A percentile compares a stretch with the other conserved stretches of the same genome.
These are phyloP conservation scores for Octodonta nipae DNA, from an alignment of 2,888 invertebrate species.

Conservation along the genomic window DNA sequence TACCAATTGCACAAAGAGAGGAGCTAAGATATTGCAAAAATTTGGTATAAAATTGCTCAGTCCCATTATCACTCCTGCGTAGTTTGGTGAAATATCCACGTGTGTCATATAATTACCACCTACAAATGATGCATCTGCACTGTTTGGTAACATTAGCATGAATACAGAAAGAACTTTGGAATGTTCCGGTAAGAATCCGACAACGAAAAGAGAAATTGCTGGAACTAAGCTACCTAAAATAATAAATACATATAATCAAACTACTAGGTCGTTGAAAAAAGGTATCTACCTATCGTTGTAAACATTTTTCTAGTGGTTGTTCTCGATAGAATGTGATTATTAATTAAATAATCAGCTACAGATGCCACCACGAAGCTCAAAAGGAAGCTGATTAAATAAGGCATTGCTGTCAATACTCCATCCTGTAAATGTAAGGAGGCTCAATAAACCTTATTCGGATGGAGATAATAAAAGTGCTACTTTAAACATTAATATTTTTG, in stretches of 20 bases:
- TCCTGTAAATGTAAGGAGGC: too few species aligned
- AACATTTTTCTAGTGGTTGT: slow-evolving; percentile 40
- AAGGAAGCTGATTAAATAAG: slow-evolving; percentile 59
- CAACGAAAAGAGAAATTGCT: slow-evolving; percentile 49
- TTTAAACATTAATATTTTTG: too few species aligned
- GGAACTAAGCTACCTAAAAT: slow-evolving; percentile 40
- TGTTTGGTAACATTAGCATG: slow-evolving; percentile 56
- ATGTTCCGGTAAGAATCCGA: slow-evolving; percentile 41
- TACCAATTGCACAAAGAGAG: slow-evolving; percentile 55
- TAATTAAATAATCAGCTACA: slow-evolving; percentile 47
- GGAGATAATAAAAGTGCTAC: too few species aligned
- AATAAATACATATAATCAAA: slow-evolving; percentile 45
- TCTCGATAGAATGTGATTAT: slow-evolving; percentile 19
- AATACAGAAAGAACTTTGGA: slow-evolving; percentile 47
- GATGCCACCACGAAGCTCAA: slow-evolving; percentile 57
- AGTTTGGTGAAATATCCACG: slow-evolving; percentile 71
- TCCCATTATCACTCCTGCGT: slow-evolving; percentile 71
- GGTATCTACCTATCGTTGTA: slow-evolving; percentile 33
- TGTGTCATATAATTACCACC: slow-evolving; percentile 66
- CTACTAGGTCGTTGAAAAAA: not conserved
- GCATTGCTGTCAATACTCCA: slow-evolving; percentile 53
- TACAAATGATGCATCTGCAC: slow-evolving; percentile 22
- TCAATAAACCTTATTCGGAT: too few species aligned
- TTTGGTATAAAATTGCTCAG: slow-evolving; percentile 65
- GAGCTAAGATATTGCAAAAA: slow-evolving; percentile 64